Conservation (phyloP, 1,140 invertebrate species). For the Aphaenogaster rudis region DNA sequence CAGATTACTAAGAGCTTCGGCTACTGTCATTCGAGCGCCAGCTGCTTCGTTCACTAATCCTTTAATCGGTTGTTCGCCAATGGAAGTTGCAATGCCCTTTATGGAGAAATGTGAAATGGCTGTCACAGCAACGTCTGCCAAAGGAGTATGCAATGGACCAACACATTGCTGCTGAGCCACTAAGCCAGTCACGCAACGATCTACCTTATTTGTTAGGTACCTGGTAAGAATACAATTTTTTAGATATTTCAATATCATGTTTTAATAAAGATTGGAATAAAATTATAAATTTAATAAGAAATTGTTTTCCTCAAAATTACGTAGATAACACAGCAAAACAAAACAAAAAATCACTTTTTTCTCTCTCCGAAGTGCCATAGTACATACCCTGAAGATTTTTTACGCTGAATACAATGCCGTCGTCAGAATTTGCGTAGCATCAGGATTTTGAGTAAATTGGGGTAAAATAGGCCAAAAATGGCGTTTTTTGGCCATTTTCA, state of each 20-base stretch:
- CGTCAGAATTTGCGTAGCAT: too few species aligned
- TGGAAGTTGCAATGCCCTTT: constrained; percentile 96
- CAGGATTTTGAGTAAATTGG: too few species aligned
- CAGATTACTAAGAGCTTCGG: constrained; percentile 97
- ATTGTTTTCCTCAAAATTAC: too few species aligned
- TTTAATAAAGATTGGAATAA: not conserved
- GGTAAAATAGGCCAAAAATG: too few species aligned
- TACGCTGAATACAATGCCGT: too few species aligned
- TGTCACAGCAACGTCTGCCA: constrained; percentile 98
- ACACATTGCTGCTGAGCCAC: constrained; percentile 99
- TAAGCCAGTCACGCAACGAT: constrained; percentile 98
- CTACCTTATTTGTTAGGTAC: constrained; percentile 98
- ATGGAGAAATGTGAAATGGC: constrained; percentile 92
- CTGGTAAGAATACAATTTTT: not conserved
- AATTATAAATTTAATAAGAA: constrained; percentile 10
- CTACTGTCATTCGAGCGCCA: constrained; percentile 97
- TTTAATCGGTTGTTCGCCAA: constrained; percentile 99
- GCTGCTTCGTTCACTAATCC: constrained; percentile 93
- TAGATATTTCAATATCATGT: not conserved
- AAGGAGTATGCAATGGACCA: constrained; percentile 97
- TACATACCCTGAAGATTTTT: too few species aligned
- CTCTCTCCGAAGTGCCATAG: too few species aligned
- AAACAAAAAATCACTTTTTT: too few species aligned
- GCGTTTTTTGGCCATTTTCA: too few species aligned
- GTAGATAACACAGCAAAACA: too few species aligned